Percentiles rank a stretch among this genome's conserved stretches.
phyloP scores from a whole-genome alignment of 1,140 invertebrate genomes.

The Callitettix versicolor region DNA sequence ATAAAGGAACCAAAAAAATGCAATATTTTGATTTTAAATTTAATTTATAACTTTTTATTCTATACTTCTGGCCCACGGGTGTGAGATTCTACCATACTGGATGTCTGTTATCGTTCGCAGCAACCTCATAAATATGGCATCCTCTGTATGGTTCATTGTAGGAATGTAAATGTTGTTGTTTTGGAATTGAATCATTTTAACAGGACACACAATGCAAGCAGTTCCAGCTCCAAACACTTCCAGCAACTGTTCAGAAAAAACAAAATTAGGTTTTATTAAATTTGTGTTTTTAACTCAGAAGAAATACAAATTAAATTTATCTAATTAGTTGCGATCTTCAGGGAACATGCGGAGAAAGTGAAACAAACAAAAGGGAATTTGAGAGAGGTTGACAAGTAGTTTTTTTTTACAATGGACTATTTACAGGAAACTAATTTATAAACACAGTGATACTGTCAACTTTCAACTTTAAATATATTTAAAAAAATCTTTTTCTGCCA shows the following conservation, averaged over 20 bases:
- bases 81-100: constrained; percentile 68
- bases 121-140: constrained; percentile 53
- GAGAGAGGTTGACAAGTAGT: too few species aligned
- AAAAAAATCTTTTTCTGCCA: too few species aligned
- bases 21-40: too few species aligned
- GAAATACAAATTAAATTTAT: too few species aligned
- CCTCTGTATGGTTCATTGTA: constrained; percentile 55
- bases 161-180: constrained; percentile 55
- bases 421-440: too few species aligned
- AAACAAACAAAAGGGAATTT: too few species aligned
- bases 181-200: constrained; percentile 67
- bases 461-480: too few species aligned
- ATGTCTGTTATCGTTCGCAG: constrained; percentile 68
- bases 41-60: constrained; percentile 5
- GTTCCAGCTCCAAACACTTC: constrained; percentile 94
- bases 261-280: constrained; percentile 10
- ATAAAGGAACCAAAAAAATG: too few species aligned
- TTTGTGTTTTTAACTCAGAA: constrained; percentile 11
- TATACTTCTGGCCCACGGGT: constrained; percentile 51
- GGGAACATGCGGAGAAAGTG: too few species aligned
- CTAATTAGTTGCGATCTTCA: too few species aligned
- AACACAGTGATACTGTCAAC: too few species aligned
- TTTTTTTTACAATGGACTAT: too few species aligned
- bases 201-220: constrained; percentile 83
- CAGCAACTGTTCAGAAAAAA: constrained; percentile 51